Evolutionary conservation across 2,888 invertebrate species (phyloP).

Genomic region (Metallyticus violacea): DNA sequence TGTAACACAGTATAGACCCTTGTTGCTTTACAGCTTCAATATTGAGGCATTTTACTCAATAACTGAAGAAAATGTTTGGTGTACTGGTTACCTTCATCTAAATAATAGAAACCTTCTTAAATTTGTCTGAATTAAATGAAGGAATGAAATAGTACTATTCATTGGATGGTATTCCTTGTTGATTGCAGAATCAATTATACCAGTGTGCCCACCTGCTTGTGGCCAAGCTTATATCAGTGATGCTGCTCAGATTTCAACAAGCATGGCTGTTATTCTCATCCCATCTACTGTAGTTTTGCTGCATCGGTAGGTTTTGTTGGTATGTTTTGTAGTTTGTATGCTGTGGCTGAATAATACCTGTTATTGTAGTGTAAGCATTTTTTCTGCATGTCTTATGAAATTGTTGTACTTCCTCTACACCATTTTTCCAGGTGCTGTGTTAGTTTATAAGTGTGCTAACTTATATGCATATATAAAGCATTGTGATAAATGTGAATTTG

Average conservation of each 20-base stretch:
- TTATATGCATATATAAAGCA: too few species aligned
- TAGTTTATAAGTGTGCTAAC: too few species aligned
- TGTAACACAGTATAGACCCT: too few species aligned
- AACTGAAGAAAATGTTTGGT: too few species aligned
- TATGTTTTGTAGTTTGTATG: background rate
- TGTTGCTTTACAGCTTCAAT: too few species aligned
- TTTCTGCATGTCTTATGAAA: background rate
- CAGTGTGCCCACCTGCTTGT: slow-evolving; percentile 92
- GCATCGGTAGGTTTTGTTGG: slow-evolving; percentile 47
- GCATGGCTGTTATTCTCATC: slow-evolving; percentile 53
- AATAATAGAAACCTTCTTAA: background rate
- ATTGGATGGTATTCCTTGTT: slow-evolving; percentile 12
- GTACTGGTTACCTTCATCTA: background rate
- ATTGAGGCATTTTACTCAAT: too few species aligned
- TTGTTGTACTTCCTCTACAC: background rate
- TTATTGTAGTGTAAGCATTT: background rate
- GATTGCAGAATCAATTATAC: slow-evolving; percentile 79
- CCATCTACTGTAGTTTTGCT: slow-evolving; percentile 50
- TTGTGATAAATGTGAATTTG: too few species aligned
- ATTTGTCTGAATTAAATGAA: background rate
- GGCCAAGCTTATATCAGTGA: slow-evolving; percentile 64
- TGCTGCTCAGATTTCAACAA: slow-evolving; percentile 51
- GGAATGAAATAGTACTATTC: background rate
- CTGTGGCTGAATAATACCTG: background rate
- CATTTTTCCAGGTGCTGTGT: too few species aligned